Conservation (phyloP, 2,797 vertebrate genomes). For the Acropternis orthonyx region DNA sequence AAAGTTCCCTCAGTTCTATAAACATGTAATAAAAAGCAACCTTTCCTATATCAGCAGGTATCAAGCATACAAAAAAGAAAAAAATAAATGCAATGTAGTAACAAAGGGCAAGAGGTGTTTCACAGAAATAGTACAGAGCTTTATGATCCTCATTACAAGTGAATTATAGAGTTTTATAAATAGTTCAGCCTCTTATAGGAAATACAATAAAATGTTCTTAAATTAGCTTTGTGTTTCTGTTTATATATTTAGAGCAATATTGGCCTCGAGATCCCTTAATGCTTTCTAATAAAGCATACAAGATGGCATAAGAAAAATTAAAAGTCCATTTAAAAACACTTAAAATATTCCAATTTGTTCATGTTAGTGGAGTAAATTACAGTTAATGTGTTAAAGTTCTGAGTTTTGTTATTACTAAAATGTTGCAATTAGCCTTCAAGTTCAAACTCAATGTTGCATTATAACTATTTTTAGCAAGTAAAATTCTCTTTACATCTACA, state of each 20-base stretch:
- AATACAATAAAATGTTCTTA: not conserved
- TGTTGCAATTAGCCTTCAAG: constrained; percentile 31
- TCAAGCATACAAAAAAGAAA: not conserved
- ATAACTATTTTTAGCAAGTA: constrained; percentile 28
- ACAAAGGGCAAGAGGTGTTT: not conserved
- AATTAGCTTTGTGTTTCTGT: constrained; percentile 14
- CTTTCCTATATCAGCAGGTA: not conserved
- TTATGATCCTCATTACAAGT: not conserved
- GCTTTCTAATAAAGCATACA: constrained; percentile 6
- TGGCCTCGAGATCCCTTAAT: not conserved
- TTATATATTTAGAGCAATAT: not conserved
- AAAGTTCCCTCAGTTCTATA: not conserved
- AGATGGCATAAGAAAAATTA: not conserved
- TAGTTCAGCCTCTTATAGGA: not conserved
- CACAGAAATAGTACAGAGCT: not conserved
- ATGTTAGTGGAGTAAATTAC: not conserved
- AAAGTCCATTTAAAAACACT: constrained; percentile 39
- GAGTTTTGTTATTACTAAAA: constrained; percentile 28
- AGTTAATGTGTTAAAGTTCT: not conserved
- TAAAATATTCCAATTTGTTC: constrained; percentile 10
- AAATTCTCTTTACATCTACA: constrained; percentile 12
- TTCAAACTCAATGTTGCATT: constrained; percentile 1
- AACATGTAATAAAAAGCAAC: not conserved
- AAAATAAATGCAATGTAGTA: not conserved
- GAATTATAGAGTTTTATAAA: not conserved